phyloP scores from a whole-genome alignment of 2,888 invertebrate species.

The Orgyia antiqua region DNA sequence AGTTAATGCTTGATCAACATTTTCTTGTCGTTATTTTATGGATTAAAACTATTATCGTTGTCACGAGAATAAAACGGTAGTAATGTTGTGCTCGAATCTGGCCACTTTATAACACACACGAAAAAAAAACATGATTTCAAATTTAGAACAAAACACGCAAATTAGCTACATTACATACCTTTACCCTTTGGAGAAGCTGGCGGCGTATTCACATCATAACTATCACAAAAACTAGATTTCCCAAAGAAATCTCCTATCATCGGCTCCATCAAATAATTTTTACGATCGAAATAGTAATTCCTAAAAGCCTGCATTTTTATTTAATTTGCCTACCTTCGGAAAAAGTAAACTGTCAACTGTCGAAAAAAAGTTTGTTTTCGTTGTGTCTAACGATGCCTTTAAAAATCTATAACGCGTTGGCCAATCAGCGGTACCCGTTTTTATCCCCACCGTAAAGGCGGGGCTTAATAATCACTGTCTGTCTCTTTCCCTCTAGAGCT shows the following conservation, averaged over 20 bases:
- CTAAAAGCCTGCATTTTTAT: conserved; percentile 40
- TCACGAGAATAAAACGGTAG: too few relatives aligned
- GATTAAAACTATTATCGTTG: too few relatives aligned
- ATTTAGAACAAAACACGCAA: too few relatives aligned
- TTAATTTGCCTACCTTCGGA: conserved; percentile 33
- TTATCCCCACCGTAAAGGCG: conserved; percentile 67
- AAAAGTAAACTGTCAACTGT: conserved; percentile 59
- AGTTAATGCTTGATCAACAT: too few relatives aligned
- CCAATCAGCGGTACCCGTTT: conserved; percentile 58
- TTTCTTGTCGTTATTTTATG: too few relatives aligned
- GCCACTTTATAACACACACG: too few relatives aligned
- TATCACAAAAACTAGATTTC: conserved; percentile 31
- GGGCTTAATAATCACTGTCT: conserved; percentile 44
- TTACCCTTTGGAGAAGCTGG: conserved; percentile 57
- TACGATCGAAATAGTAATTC: conserved; percentile 35
- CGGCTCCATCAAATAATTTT: conserved; percentile 33
- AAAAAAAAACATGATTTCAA: too few relatives aligned
- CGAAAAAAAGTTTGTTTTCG: conserved; percentile 51
- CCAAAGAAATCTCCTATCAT: conserved; percentile 46
- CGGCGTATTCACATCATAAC: too few relatives aligned
- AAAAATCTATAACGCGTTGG: conserved; percentile 68
- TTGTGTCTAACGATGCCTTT: conserved; percentile 40
- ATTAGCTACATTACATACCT: conserved; percentile 37
- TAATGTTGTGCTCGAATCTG: too few relatives aligned
- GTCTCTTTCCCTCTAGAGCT: conserved; percentile 63